These are phyloP conservation scores for Pithys albifrons DNA, from an alignment of 2,113 vertebrate species.

Conservation along the genomic window DNA sequence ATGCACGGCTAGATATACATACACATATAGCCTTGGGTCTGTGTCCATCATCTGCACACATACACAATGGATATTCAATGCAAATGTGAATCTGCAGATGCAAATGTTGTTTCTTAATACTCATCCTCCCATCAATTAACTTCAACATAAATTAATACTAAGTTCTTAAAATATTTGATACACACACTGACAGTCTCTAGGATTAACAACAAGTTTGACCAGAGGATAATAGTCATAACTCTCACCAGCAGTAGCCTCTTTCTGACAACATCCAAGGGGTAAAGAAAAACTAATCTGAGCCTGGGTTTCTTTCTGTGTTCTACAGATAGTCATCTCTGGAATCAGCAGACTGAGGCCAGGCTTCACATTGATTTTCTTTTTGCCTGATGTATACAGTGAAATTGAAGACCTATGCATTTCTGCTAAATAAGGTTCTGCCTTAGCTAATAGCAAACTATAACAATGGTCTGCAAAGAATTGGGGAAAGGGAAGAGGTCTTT, in stretches of 20 bases:
- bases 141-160: neutral
- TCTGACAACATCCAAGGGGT: neutral
- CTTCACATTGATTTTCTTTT: slow-evolving; percentile 43
- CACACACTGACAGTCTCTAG: neutral
- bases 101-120: neutral
- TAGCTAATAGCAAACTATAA: neutral
- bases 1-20: neutral
- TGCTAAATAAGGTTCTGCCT: slow-evolving; percentile 24
- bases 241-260: neutral
- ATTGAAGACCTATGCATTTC: slow-evolving; percentile 33
- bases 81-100: neutral
- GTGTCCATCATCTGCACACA: neutral
- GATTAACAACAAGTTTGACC: neutral
- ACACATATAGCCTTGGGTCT: accelerated
- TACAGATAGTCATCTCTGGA: slow-evolving; percentile 24
- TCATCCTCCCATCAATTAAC: neutral
- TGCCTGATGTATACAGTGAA: slow-evolving; percentile 14
- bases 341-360: slow-evolving; percentile 17
- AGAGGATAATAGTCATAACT: neutral
- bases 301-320: neutral
- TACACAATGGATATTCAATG: neutral
- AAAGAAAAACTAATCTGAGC: neutral
- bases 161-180: neutral
- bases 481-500: neutral
- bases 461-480: neutral